These are phyloP conservation scores for Augochlorella aurata DNA, from an alignment of 2,888 invertebrate species.

Conservation along the genomic window DNA sequence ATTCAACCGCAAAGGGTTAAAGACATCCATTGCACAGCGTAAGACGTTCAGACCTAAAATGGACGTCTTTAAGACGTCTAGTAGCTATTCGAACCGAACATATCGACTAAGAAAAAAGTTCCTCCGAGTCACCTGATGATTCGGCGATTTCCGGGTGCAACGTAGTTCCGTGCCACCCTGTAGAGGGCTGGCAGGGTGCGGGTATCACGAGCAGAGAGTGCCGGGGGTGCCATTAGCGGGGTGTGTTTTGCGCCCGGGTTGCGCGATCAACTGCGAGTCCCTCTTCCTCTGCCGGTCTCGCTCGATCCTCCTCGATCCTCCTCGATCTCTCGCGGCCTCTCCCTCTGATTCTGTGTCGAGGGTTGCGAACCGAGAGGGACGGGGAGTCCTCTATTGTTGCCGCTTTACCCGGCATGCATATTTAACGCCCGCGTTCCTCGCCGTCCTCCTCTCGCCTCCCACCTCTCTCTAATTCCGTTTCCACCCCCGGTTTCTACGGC, in stretches of 20 bases:
- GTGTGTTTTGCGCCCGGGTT: conserved; percentile 75
- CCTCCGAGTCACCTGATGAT: too few species aligned
- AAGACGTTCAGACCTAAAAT: too few species aligned
- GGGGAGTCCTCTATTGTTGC: conserved; percentile 72
- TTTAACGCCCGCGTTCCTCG: conserved; percentile 71
- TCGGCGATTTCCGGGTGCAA: too few species aligned
- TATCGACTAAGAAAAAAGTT: too few species aligned
- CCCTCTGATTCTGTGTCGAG: conserved; percentile 18
- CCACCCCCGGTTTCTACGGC: conserved; percentile 32
- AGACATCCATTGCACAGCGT: too few species aligned
- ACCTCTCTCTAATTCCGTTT: conserved; percentile 52
- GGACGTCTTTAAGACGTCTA: too few species aligned
- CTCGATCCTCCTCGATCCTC: conserved; percentile 5
- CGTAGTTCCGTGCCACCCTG: neutral
- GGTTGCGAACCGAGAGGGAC: conserved; percentile 43
- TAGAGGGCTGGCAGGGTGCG: conserved; percentile 49
- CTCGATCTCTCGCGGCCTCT: conserved; percentile 25
- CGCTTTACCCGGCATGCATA: conserved; percentile 77
- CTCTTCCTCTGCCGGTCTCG: conserved; percentile 12
- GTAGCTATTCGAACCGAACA: too few species aligned
- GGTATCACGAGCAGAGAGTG: conserved; percentile 69
- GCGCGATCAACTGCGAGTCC: conserved; percentile 73
- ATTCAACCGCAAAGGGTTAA: too few species aligned
- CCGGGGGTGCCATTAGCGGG: conserved; percentile 76
- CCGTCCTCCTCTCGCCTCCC: conserved; percentile 18